phyloP scores from a whole-genome alignment of 2,888 invertebrate species.

The Caenorhabditis japonica region DNA sequence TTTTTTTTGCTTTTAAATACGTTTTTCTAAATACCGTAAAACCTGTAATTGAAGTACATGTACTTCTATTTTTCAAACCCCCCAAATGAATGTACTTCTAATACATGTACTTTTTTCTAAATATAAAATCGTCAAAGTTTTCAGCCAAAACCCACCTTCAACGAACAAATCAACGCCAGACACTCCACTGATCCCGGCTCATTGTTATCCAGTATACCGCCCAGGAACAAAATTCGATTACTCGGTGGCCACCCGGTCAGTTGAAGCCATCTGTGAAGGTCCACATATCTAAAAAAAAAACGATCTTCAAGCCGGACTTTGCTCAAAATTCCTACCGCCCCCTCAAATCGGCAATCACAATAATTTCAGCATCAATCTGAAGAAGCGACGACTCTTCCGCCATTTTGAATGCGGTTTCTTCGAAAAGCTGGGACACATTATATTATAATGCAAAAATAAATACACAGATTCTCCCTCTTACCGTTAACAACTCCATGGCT shows the following conservation, averaged over 20 bases:
- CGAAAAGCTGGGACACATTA: slow-evolving; percentile 45
- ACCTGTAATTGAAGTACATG: no score
- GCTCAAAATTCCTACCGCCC: slow-evolving; percentile 37
- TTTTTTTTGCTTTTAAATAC: no score
- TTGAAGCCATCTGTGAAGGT: slow-evolving; percentile 60
- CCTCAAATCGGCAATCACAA: slow-evolving; percentile 55
- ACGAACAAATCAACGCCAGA: slow-evolving; percentile 53
- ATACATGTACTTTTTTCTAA: no score
- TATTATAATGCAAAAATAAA: neutral
- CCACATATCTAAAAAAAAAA: slow-evolving; percentile 44
- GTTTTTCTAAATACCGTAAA: no score
- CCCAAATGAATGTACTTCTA: no score
- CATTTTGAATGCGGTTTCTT: slow-evolving; percentile 50
- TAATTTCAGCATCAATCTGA: slow-evolving; percentile 37
- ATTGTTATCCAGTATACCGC: slow-evolving; percentile 53
- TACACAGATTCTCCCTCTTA: slow-evolving; percentile 7
- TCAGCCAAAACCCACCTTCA: no score
- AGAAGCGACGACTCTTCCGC: slow-evolving; percentile 48
- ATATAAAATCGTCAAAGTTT: no score
- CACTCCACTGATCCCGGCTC: slow-evolving; percentile 56
- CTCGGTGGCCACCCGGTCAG: slow-evolving; percentile 63
- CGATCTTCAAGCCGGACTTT: no score
- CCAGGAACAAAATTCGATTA: slow-evolving; percentile 57
- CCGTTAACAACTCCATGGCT: slow-evolving; percentile 53
- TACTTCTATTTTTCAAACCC: no score